Conservation (phyloP, 2,113 vertebrate species). For the Corythaeola cristata region DNA sequence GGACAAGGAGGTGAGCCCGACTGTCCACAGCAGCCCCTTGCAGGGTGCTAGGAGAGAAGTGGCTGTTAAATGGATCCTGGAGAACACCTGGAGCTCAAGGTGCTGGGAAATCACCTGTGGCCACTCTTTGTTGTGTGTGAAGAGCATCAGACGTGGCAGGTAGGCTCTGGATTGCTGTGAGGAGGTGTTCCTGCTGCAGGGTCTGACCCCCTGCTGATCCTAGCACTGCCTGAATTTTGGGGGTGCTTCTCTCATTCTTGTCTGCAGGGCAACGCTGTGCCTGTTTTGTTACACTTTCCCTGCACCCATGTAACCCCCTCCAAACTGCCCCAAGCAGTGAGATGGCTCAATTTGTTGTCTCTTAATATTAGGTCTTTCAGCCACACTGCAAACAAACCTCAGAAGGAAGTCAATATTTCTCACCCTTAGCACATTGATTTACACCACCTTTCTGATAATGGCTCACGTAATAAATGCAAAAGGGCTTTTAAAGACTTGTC, state of each 20-base stretch:
- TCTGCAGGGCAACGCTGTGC: not conserved
- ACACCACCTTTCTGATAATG: not conserved
- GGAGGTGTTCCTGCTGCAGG: not conserved
- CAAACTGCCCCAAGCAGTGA: not conserved
- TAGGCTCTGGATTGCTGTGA: not conserved
- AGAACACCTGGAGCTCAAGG: not conserved
- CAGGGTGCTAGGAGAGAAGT: not conserved
- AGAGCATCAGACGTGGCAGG: not conserved
- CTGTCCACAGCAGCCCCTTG: not conserved
- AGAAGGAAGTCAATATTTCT: slow-evolving; percentile 33
- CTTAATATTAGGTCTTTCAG: slow-evolving; percentile 11
- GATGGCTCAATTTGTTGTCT: not conserved
- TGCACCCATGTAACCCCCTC: not conserved
- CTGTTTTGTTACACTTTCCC: not conserved
- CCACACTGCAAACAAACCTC: slow-evolving; percentile 8
- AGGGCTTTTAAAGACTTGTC: not conserved
- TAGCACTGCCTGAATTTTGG: not conserved
- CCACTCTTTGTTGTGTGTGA: not conserved
- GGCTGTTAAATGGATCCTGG: not conserved
- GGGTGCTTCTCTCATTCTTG: not conserved
- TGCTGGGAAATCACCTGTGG: not conserved
- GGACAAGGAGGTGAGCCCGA: not conserved
- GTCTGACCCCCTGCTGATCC: not conserved
- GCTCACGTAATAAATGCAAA: not conserved
- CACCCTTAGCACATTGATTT: slow-evolving; percentile 27